Conservation (phyloP, 2,113 vertebrate genomes). For the Gobio gobio region DNA sequence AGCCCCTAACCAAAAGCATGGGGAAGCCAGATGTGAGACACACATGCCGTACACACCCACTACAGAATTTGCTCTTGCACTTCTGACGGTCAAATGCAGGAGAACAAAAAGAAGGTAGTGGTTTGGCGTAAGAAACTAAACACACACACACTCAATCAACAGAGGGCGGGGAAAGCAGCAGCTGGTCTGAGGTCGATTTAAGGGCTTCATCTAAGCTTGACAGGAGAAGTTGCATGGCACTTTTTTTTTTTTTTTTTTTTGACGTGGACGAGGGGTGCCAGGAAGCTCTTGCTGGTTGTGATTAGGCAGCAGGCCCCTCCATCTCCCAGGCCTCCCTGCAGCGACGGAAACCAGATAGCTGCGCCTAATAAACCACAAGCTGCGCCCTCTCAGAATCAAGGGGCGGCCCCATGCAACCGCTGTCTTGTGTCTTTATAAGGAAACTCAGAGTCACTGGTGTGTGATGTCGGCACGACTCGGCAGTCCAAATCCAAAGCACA, state of each 20-base stretch:
- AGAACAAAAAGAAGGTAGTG: conserved; percentile 43
- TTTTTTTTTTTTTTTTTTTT: conserved; percentile 7
- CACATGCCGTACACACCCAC: conserved; percentile 23
- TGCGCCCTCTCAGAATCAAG: conserved; percentile 9
- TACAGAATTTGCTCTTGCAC: conserved; percentile 21
- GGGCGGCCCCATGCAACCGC: not conserved
- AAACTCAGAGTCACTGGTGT: not conserved
- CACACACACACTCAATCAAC: conserved; percentile 13
- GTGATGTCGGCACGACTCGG: not conserved
- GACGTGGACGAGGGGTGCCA: conserved; percentile 28
- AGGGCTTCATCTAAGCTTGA: conserved; percentile 22
- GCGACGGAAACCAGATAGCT: conserved; percentile 54
- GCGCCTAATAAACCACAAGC: conserved; percentile 44
- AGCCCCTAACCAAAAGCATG: conserved; percentile 45
- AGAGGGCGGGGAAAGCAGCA: not conserved
- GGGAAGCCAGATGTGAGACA: conserved; percentile 49
- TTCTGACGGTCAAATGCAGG: conserved; percentile 37
- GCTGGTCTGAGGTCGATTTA: conserved; percentile 21
- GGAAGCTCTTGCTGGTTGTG: conserved; percentile 57
- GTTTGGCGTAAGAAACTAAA: conserved; percentile 20
- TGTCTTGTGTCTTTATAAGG: conserved; percentile 46
- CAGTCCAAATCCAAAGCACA: not conserved
- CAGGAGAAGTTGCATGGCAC: conserved; percentile 18
- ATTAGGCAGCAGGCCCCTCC: conserved; percentile 48
- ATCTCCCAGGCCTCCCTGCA: conserved; percentile 42